These are phyloP conservation scores for Drosophila setifemur DNA, from an alignment of 1,140 invertebrate species.

Conservation along the genomic window DNA sequence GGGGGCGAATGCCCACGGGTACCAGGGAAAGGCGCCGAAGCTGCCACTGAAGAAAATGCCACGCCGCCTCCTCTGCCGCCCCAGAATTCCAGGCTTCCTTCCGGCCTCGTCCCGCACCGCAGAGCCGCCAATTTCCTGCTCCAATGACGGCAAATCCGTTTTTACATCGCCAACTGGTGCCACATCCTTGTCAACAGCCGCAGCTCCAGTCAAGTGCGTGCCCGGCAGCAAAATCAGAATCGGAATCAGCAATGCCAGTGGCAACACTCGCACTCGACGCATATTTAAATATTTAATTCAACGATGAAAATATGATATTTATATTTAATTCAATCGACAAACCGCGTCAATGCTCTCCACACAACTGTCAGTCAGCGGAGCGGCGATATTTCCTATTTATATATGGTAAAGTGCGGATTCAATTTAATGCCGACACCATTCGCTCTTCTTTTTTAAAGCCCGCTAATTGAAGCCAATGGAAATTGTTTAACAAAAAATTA, in stretches of 20 bases:
- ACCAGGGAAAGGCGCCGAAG: conserved; percentile 28
- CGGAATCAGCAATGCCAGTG: conserved; percentile 16
- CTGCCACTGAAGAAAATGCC: conserved; percentile 53
- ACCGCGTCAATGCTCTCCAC: conserved; percentile 32
- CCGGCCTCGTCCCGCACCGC: conserved; percentile 1
- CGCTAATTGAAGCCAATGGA: conserved; percentile 54
- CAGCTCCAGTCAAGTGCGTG: conserved; percentile 62
- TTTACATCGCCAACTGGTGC: conserved; percentile 73
- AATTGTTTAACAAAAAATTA: conserved; percentile 34
- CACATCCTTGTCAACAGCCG: conserved; percentile 74
- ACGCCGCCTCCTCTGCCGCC: conserved; percentile 30
- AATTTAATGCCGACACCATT: conserved; percentile 33
- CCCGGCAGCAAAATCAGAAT: conserved; percentile 26
- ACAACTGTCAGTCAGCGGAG: conserved; percentile 42
- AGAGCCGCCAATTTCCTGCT: conserved; percentile 76
- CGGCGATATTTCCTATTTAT: conserved; percentile 53
- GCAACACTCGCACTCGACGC: conserved; percentile 32
- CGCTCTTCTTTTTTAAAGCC: conserved; percentile 32
- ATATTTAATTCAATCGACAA: conserved; percentile 45
- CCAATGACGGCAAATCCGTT: conserved; percentile 75
- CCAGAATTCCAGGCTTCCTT: conserved; percentile 1
- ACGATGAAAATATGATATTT: conserved; percentile 54
- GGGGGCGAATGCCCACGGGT: conserved; percentile 37
- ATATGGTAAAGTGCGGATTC: conserved; percentile 2
- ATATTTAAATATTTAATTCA: conserved; percentile 45